Conservation (phyloP, 2,888 invertebrate species). For the Drosophila nr. medialis region DNA sequence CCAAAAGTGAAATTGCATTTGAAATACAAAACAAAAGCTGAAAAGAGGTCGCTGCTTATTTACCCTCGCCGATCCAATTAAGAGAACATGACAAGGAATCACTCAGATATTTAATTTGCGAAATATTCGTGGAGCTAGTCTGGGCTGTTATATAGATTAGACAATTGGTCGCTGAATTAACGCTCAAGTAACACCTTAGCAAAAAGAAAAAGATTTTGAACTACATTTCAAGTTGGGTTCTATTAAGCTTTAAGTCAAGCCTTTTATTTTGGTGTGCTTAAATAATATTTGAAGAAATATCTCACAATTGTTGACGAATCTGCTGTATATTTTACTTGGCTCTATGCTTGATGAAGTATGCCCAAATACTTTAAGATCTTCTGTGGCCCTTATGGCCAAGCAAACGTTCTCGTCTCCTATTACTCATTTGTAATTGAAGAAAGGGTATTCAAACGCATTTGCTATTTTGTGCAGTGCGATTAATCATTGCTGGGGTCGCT, state of each 20-base stretch:
- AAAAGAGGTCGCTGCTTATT: slow-evolving; percentile 42
- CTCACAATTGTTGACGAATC: background rate
- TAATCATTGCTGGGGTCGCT: slow-evolving; percentile 66
- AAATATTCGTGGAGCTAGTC: slow-evolving; percentile 14
- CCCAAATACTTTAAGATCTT: slow-evolving; percentile 3
- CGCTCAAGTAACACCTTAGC: background rate
- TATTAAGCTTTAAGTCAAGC: background rate
- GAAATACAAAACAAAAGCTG: slow-evolving; percentile 29
- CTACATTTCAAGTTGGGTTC: background rate
- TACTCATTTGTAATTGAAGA: slow-evolving; percentile 25
- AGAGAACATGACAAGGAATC: slow-evolving; percentile 34
- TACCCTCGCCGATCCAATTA: slow-evolving; percentile 57
- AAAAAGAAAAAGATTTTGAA: background rate
- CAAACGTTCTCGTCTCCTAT: slow-evolving; percentile 18
- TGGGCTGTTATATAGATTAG: background rate
- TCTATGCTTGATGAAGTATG: background rate
- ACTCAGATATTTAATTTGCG: slow-evolving; percentile 32
- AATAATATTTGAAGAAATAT: background rate
- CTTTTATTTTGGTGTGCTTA: background rate
- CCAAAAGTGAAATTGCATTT: slow-evolving; percentile 48
- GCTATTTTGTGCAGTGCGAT: slow-evolving; percentile 57
- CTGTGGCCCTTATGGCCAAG: slow-evolving; percentile 9
- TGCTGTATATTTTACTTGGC: background rate
- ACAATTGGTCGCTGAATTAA: slow-evolving; percentile 1
- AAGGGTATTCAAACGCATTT: slow-evolving; percentile 65